phyloP scores from a whole-genome alignment of 2,113 vertebrate genomes.

The Circaetus cinerascens region DNA sequence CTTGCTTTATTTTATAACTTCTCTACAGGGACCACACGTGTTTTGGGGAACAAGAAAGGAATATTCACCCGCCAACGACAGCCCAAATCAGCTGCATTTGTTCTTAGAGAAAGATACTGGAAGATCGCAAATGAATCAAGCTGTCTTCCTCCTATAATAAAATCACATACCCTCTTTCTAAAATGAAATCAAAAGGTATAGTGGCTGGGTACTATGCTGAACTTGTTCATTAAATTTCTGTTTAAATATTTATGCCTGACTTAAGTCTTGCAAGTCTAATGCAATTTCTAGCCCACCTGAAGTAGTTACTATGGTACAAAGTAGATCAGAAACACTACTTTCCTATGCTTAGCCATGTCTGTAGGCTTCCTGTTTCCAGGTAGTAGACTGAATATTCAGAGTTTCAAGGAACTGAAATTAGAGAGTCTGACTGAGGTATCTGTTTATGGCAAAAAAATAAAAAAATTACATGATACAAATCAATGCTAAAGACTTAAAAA shows the following conservation, averaged over 20 bases:
- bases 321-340: neutral
- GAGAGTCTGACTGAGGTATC: constrained; percentile 55
- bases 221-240: constrained; percentile 7
- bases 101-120: constrained; percentile 92
- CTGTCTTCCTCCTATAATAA: constrained; percentile 66
- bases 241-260: neutral
- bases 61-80: constrained; percentile 93
- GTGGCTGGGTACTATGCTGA: neutral
- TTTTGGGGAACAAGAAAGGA: constrained; percentile 92
- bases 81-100: constrained; percentile 88
- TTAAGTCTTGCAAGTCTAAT: constrained; percentile 22
- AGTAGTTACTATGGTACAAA: neutral
- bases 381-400: neutral
- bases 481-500: neutral
- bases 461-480: neutral
- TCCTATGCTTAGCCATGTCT: neutral
- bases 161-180: constrained; percentile 59
- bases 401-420: constrained; percentile 24
- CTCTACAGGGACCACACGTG: constrained; percentile 75
- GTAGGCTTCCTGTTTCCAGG: neutral
- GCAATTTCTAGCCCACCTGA: neutral
- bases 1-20: neutral
- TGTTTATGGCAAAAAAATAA: constrained; percentile 7
- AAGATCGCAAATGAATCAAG: constrained; percentile 87
- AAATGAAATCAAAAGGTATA: constrained; percentile 53